These are phyloP conservation scores for Callipepla californica DNA, from an alignment of 2,113 vertebrate genomes.

Conservation along the genomic window DNA sequence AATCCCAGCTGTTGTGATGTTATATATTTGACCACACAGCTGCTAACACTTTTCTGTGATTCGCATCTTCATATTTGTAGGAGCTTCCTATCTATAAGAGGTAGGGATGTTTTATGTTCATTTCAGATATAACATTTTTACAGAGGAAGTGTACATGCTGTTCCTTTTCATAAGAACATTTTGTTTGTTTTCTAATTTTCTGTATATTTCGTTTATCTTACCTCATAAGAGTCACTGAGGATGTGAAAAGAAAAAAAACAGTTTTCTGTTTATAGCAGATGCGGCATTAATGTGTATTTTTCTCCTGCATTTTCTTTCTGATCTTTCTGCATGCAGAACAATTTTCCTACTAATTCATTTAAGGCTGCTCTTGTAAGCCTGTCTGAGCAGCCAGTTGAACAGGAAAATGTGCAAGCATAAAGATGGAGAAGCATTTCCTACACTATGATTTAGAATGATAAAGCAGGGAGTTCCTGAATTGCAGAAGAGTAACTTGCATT, in stretches of 20 bases:
- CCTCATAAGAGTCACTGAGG: background rate
- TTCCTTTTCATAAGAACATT: background rate
- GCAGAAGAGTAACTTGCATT: background rate
- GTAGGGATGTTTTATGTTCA: background rate
- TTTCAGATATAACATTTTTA: background rate
- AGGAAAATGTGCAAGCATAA: background rate
- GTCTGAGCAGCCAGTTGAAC: background rate
- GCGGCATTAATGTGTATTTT: background rate
- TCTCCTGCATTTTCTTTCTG: slow-evolving; percentile 18
- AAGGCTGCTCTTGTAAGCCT: background rate
- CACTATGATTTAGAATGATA: background rate
- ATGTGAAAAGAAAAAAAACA: background rate
- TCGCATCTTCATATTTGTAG: background rate
- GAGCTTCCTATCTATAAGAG: background rate
- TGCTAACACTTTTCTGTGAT: background rate
- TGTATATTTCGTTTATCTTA: background rate
- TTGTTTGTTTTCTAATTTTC: background rate
- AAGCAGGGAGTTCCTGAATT: background rate
- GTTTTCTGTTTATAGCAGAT: background rate
- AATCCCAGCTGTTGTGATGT: background rate
- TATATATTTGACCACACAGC: background rate
- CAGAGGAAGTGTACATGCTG: background rate
- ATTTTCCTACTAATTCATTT: slow-evolving; percentile 26
- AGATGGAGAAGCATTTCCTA: background rate
- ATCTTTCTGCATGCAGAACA: background rate